Percentiles rank a stretch among this genome's conserved stretches.
Evolutionary conservation across 2,113 vertebrate genomes (phyloP).

Genomic region (Vanacampus margaritifer): DNA sequence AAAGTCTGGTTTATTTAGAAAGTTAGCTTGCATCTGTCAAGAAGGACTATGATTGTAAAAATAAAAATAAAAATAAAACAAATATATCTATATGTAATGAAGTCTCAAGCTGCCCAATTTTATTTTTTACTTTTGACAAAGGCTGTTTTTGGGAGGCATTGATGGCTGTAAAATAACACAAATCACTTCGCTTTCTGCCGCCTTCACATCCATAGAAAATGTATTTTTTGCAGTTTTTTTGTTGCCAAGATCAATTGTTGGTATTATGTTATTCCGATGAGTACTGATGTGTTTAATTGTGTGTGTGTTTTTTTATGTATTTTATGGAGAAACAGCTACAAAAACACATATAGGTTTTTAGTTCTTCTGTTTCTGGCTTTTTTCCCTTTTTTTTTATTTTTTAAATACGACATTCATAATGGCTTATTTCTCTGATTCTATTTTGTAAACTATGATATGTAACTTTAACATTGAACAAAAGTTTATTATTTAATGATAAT

Average conservation of each 20-base stretch:
- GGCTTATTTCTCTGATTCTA: conserved; percentile 78
- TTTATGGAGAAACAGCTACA: conserved; percentile 60
- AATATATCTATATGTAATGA: conserved; percentile 2
- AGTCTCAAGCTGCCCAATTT: conserved; percentile 7
- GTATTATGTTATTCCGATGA: conserved; percentile 72
- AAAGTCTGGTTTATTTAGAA: conserved; percentile 53
- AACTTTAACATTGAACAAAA: conserved; percentile 81
- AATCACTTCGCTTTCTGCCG: conserved; percentile 59
- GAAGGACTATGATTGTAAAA: conserved; percentile 56
- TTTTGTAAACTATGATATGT: conserved; percentile 85
- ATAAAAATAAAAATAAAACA: background rate
- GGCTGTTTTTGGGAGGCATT: conserved; percentile 22
- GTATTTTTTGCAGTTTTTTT: conserved; percentile 67
- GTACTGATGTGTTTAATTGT: conserved; percentile 69
- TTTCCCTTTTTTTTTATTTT: conserved; percentile 34
- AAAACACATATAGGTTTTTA: conserved; percentile 70
- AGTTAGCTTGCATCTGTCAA: conserved; percentile 47
- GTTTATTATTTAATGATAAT: conserved; percentile 81
- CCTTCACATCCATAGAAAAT: conserved; percentile 57
- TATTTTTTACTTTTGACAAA: conserved; percentile 32
- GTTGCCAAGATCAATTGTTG: conserved; percentile 67
- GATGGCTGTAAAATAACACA: conserved; percentile 53
- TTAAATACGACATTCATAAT: conserved; percentile 69
- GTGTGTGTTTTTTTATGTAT: conserved; percentile 55
- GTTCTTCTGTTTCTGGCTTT: conserved; percentile 38